Evolutionary conservation across 1,140 invertebrate species (phyloP).

Genomic region (Formica selysi): DNA sequence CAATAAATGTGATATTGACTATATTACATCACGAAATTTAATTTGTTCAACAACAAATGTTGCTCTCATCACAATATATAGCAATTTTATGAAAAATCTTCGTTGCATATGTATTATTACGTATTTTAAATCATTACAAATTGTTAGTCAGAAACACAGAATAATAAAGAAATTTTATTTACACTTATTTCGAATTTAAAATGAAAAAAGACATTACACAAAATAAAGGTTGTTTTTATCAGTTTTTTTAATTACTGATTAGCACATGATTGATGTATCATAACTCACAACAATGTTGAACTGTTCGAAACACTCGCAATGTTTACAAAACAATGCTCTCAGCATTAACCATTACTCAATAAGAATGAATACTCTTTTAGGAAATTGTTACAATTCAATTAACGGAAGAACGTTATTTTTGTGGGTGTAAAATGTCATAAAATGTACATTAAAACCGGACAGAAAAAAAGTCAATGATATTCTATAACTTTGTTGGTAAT

Average conservation of each 20-base stretch:
- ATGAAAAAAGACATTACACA: neutral
- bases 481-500: conserved; percentile 17
- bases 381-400: neutral
- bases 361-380: neutral
- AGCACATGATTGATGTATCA: neutral
- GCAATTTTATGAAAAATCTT: neutral
- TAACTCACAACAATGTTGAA: neutral
- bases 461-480: neutral
- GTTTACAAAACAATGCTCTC: conserved; percentile 37
- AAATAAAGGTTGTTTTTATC: neutral
- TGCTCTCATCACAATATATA: neutral
- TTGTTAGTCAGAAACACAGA: neutral
- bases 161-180: neutral
- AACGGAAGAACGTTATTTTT: neutral
- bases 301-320: neutral
- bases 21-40: neutral
- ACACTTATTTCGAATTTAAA: neutral
- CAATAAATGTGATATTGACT: neutral
- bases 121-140: neutral
- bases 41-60: neutral
- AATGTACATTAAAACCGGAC: neutral
- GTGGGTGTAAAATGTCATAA: neutral
- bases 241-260: neutral
- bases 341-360: neutral
- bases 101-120: neutral